Evolutionary conservation across 2,888 invertebrate species (phyloP).

Genomic region (Athalia circularis): DNA sequence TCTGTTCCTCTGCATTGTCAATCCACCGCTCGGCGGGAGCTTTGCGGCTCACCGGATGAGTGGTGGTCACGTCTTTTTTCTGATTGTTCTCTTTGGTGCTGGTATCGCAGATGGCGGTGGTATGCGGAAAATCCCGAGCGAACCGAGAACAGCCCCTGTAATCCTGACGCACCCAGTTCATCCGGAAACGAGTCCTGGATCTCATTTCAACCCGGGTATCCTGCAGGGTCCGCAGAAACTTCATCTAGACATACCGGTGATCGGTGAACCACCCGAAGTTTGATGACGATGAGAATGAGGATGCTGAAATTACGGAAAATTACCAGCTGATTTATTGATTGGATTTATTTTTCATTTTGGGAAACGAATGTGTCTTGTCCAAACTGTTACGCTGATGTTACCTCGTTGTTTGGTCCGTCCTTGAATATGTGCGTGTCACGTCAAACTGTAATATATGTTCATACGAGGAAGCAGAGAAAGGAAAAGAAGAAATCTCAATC

Average conservation of each 20-base stretch:
- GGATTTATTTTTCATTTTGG: not conserved
- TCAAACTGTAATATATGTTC: not conserved
- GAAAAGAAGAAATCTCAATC: not conserved
- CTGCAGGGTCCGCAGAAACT: conserved; percentile 63
- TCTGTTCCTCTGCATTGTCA: not conserved
- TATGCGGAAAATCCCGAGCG: conserved; percentile 66
- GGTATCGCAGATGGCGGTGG: conserved; percentile 52
- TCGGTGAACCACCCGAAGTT: conserved; percentile 65
- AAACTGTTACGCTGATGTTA: no score
- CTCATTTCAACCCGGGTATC: not conserved
- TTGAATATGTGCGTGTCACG: no score
- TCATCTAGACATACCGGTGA: conserved; percentile 70
- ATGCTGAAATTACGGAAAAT: not conserved
- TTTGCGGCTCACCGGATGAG: not conserved
- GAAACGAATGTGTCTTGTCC: no score
- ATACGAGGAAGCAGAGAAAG: not conserved
- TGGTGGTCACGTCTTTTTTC: conserved; percentile 51
- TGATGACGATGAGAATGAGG: conserved; percentile 34
- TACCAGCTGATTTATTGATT: not conserved
- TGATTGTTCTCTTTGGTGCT: conserved; percentile 63
- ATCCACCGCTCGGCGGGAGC: not conserved
- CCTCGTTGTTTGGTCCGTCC: no score
- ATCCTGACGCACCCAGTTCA: conserved; percentile 58
- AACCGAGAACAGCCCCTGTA: conserved; percentile 62
- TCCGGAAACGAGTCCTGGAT: conserved; percentile 13